These are phyloP conservation scores for Mythimna pallens DNA, from an alignment of 2,888 invertebrate species.

Conservation along the genomic window DNA sequence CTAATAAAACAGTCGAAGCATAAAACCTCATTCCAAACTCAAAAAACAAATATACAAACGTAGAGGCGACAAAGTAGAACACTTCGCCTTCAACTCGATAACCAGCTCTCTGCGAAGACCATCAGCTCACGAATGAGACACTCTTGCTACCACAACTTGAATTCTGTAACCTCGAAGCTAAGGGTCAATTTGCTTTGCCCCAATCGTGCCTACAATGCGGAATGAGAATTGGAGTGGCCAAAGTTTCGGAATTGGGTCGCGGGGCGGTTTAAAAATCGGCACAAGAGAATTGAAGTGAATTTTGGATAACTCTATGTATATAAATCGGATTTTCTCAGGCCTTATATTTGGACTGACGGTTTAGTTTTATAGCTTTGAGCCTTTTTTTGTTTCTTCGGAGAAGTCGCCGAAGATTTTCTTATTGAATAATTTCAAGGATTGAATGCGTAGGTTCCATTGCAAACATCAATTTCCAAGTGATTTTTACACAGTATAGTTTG, in stretches of 20 bases:
- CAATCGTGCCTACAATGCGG: conserved; percentile 73
- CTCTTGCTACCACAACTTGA: conserved; percentile 57
- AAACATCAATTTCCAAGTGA: background rate
- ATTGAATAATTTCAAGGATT: conserved; percentile 1
- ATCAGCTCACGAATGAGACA: conserved; percentile 70
- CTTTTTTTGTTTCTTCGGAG: conserved; percentile 5
- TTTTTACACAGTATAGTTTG: background rate
- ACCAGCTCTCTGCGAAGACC: conserved; percentile 62
- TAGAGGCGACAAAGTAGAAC: conserved; percentile 43
- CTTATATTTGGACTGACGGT: conserved; percentile 9
- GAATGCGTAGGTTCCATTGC: background rate
- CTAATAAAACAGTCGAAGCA: too few species aligned
- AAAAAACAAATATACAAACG: conserved; percentile 31
- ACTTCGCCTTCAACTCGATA: conserved; percentile 60
- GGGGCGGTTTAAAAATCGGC: conserved; percentile 69
- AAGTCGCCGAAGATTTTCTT: background rate
- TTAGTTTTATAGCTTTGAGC: conserved; percentile 28
- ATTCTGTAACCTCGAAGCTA: conserved; percentile 54
- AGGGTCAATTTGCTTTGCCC: conserved; percentile 60
- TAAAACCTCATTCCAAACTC: conserved; percentile 7
- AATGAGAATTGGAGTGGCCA: conserved; percentile 75
- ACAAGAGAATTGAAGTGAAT: conserved; percentile 51
- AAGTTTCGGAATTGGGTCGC: conserved; percentile 81
- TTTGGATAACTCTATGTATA: conserved; percentile 52
- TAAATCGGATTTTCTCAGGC: conserved; percentile 47